A percentile compares a stretch with the other conserved stretches of the same genome.
Conservation (phyloP, 2,888 invertebrate species). For the Epistrophella euchroma region DNA sequence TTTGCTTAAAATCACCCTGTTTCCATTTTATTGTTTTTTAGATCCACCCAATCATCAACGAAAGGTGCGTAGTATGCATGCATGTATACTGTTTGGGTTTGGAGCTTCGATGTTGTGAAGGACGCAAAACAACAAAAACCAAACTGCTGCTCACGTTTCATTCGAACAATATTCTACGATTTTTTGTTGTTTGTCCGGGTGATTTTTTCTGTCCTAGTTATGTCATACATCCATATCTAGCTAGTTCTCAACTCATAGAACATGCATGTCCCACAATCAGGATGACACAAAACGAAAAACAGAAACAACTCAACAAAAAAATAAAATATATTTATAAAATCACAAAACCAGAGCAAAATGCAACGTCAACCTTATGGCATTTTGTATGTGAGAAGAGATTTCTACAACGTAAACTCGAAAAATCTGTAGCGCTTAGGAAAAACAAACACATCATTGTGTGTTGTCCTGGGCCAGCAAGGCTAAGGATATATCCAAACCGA, state of each 20-base stretch:
- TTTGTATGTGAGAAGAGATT: conserved; percentile 64
- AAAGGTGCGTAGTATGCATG: conserved; percentile 45
- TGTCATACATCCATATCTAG: conserved; percentile 13
- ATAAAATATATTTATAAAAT: conserved; percentile 4
- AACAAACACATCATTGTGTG: conserved; percentile 75
- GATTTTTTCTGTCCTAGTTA: conserved; percentile 48
- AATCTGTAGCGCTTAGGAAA: conserved; percentile 75
- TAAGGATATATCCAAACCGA: conserved; percentile 54
- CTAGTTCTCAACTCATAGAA: conserved; percentile 22
- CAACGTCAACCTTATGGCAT: conserved; percentile 70
- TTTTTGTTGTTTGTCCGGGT: conserved; percentile 24
- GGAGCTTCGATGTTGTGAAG: conserved; percentile 12
- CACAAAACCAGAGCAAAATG: conserved; percentile 37
- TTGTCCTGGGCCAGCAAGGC: conserved; percentile 48
- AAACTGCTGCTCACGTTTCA: conserved; percentile 60
- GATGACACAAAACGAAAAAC: conserved; percentile 28
- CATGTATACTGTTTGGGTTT: conserved; percentile 26
- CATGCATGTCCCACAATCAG: conserved; percentile 34
- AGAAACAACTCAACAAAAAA: not conserved
- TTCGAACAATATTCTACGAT: conserved; percentile 53
- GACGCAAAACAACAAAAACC: conserved; percentile 20
- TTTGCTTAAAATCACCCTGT: conserved; percentile 42
- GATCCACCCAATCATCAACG: not conserved
- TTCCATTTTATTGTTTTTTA: not conserved
- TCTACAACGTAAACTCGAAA: conserved; percentile 70